Base-by-base conservation (phyloP, 1,140 invertebrate species). In the Lasioglossum baleicum region DNA sequence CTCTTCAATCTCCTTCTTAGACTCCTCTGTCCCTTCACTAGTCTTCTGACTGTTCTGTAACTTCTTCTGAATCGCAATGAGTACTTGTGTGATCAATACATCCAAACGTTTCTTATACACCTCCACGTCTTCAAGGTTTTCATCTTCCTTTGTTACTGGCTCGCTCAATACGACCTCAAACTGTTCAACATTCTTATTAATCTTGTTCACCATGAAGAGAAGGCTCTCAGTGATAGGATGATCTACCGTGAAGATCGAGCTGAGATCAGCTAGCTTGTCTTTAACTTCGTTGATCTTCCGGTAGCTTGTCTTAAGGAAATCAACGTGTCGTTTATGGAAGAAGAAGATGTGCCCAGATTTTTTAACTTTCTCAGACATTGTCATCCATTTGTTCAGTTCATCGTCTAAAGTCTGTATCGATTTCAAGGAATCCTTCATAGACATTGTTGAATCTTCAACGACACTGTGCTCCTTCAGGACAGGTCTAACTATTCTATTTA, bases 31-130 rank as follows among this genome's bases (percentile, higher is more conserved):
- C 51, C 68, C 58, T n/a, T 65, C 63, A 6, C 13, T 80, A 10
- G 40, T 22, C 7, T 65, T 35, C 22, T 73, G 51, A 3, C 44
- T 81, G 80, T 95, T 95, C 89, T 97, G 97, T 84, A 95, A 96
- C 58, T 96, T 91, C 65, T 95, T 95, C 88, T 97, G 96, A 75
- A 97, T 94, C 0, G 94, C 91, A 10, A 96, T 80, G 2, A 97
- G 90, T 85, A 96, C 93, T 56, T 91, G 93, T 68, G 95, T 94
- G 1, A 95, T 88, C 66, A 96, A 90, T 77, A 94, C 92, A 88
- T 96, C 94, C 7, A 95, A 86, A 83, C 93, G 86, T 20, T 80
- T 83, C 48, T 93, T 77, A 75, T 94, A 92, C 63, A 88, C 73
- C 53, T 88, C 53, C 20, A 66, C 71, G 79, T 80, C 60, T 31